Evolutionary conservation across 2,797 vertebrate genomes (phyloP).

Genomic region (Salarias fasciatus): DNA sequence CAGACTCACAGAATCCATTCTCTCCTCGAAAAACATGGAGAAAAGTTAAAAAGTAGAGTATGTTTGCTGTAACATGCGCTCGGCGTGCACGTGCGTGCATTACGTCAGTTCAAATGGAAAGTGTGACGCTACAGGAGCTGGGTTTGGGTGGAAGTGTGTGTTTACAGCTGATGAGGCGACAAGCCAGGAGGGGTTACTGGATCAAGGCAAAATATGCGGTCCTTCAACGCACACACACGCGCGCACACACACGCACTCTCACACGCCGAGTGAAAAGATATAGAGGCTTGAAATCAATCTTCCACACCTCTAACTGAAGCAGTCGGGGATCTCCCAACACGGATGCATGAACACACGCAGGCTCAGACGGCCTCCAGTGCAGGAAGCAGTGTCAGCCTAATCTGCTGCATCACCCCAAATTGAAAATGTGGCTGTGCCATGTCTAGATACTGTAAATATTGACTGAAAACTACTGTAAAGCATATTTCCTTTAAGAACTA

Average conservation of each 20-base stretch:
- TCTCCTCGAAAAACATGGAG: too few species aligned
- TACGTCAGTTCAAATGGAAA: not conserved
- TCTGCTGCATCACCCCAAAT: constrained; percentile 18
- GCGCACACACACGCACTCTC: not conserved
- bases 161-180: constrained; percentile 35
- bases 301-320: constrained; percentile 50
- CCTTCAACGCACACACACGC: constrained; percentile 7
- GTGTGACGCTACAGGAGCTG: constrained; percentile 8
- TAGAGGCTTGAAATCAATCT: constrained; percentile 50
- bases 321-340: constrained; percentile 29
- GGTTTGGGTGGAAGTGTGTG: constrained; percentile 11
- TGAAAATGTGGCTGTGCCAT: too few species aligned
- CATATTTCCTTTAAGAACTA: too few species aligned
- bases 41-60: not conserved
- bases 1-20: too few species aligned
- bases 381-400: constrained; percentile 2
- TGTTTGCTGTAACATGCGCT: constrained; percentile 15
- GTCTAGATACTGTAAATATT: too few species aligned
- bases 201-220: constrained; percentile 48
- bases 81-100: constrained; percentile 8
- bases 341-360: constrained; percentile 13
- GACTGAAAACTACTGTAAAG: too few species aligned
- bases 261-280: constrained; percentile 34
- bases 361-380: not conserved
- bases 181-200: constrained; percentile 40